Evolutionary conservation across 2,888 invertebrate genomes (phyloP).

Genomic region (Spodoptera littoralis): DNA sequence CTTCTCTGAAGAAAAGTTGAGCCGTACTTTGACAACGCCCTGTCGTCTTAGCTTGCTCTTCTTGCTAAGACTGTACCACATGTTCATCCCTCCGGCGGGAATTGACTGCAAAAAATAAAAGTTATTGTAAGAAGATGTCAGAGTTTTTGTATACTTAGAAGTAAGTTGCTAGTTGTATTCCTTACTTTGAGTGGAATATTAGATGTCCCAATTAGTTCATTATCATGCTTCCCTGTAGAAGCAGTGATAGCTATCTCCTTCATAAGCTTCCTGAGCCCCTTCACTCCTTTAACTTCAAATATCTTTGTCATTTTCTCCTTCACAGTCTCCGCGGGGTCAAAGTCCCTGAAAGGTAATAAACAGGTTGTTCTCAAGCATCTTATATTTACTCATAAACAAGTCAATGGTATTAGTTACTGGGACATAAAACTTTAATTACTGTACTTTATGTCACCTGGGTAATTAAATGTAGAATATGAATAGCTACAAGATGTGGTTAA

Average conservation of each 20-base stretch:
- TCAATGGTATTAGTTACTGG: constrained; percentile 45
- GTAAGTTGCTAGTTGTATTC: constrained; percentile 3
- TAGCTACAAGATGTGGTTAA: constrained; percentile 5
- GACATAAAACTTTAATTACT: constrained; percentile 48
- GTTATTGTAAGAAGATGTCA: no score
- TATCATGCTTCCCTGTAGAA: constrained; percentile 97
- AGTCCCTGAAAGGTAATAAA: constrained; percentile 90
- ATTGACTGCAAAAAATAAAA: constrained; percentile 90
- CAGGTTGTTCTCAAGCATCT: constrained; percentile 2
- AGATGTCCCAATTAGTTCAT: constrained; percentile 97
- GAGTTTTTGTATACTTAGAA: no score
- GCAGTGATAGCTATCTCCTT: constrained; percentile 98
- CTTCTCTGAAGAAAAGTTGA: constrained; percentile 96
- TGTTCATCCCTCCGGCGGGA: constrained; percentile 96
- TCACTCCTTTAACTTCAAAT: constrained; percentile 95
- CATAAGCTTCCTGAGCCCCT: constrained; percentile 94
- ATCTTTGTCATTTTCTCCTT: constrained; percentile 96
- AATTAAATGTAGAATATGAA: constrained; percentile 36
- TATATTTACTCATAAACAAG: constrained; percentile 15
- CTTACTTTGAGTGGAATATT: constrained; percentile 95
- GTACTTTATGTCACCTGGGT: constrained; percentile 46
- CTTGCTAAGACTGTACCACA: constrained; percentile 97
- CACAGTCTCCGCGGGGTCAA: constrained; percentile 96
- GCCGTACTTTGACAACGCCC: constrained; percentile 95
- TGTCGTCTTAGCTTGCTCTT: constrained; percentile 94